Conservation (phyloP, 2,797 vertebrate species). For the Cercopithecus hamlyni region DNA sequence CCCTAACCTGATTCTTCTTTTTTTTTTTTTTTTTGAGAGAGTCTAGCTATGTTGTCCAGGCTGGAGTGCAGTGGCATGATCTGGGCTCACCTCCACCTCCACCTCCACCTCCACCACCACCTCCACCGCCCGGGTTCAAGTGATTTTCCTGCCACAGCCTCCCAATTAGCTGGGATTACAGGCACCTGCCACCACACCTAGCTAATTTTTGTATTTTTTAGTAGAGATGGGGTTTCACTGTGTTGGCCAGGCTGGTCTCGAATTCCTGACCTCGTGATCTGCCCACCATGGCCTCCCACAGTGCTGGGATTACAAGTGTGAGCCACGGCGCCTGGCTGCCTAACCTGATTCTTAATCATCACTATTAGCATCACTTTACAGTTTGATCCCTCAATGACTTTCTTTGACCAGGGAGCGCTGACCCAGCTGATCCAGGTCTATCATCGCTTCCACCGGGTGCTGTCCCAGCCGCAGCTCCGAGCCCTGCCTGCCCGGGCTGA, state of each 20-base stretch:
- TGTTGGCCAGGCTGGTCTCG: not conserved
- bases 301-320: not conserved
- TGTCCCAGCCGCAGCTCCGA: slow-evolving; percentile 92
- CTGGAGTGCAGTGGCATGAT: not conserved
- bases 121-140: not conserved
- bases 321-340: not conserved
- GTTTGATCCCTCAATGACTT: not conserved
- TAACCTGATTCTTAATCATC: not conserved
- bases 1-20: not conserved
- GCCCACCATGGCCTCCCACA: too few species aligned
- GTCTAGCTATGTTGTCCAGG: too few species aligned
- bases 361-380: not conserved
- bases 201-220: not conserved
- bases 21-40: not conserved
- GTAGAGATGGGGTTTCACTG: not conserved
- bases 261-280: not conserved
- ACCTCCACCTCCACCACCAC: too few species aligned
- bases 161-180: not conserved
- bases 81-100: not conserved
- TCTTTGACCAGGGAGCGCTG: slow-evolving; percentile 89
- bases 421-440: slow-evolving; percentile 97
- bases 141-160: not conserved
- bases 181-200: not conserved
- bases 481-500: slow-evolving; percentile 91
- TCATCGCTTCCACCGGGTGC: slow-evolving; percentile 94